Evolutionary conservation across 2,797 vertebrate species (phyloP), one percentile per base, ranked within the genome.

Genomic region (Sternotherus odoratus): DNA sequence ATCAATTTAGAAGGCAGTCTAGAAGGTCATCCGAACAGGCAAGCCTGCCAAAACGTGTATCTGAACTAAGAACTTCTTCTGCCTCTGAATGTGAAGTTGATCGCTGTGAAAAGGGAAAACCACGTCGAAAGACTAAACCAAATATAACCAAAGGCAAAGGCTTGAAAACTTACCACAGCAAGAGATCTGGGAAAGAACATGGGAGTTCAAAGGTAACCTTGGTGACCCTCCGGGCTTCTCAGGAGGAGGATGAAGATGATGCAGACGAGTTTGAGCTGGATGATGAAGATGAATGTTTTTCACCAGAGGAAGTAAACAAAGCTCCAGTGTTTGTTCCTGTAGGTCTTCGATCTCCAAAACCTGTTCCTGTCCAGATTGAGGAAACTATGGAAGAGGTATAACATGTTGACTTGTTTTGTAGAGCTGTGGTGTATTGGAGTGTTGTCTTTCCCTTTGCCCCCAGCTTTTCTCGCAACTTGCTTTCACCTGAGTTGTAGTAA

Each of bases 301-400:
- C 97, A 83, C 97, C 97, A 1, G 98, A 98, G 53, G 98, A 98
- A 95, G 98, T 99, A 96, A 98, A 98, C 96, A 97, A 98, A 94
- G 98, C 98, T 48, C 98, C 98, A 43, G 98, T 97, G 1, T 99
- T 99, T 96, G 98, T 99, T 82, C 99, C 99, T 17, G 87, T 98
- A 88, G 98, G 98, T 90, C 98, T 99, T 89, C 98, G 99, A 82
- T 98, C 99, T 78, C 98, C 98, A 46, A 97, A 95, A 43, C 97
- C 98, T 49, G 60, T 98, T 91, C 93, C 98, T 83, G 66, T 98
- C 91, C 98, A 99, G 89, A 98, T 99, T 91, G 98, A 99, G 82
- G 99, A 99, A 97, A 99, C 98, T 0, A 97, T 99, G 98, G 99
- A 99, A 95, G 99, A 99, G 99, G 99, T 99, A 98, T 74, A 36